Conservation (phyloP, 2,888 invertebrate genomes). For the Stenodema calcarata region DNA sequence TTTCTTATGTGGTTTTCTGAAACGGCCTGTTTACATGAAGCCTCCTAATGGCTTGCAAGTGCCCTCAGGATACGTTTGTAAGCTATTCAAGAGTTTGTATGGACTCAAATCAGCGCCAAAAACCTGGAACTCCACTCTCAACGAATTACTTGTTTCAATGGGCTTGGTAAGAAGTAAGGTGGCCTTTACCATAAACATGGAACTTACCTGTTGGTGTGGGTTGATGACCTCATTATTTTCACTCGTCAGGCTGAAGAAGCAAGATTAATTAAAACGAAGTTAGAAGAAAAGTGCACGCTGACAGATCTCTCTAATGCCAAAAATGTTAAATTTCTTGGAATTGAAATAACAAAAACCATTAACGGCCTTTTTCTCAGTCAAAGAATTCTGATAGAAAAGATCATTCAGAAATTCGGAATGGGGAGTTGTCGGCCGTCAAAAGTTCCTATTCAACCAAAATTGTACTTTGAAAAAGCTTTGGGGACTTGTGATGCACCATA, state of each 20-base stretch:
- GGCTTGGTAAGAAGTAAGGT: too few relatives aligned
- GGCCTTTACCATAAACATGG: too few relatives aligned
- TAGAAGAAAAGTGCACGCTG: not conserved
- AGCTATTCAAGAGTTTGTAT: too few relatives aligned
- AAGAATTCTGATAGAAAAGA: not conserved
- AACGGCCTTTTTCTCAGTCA: not conserved
- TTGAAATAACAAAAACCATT: not conserved
- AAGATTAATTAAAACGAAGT: not conserved
- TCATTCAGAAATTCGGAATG: not conserved
- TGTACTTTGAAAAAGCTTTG: not conserved
- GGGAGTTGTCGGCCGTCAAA: not conserved
- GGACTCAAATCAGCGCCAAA: too few relatives aligned
- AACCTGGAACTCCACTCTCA: too few relatives aligned
- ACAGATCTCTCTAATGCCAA: too few relatives aligned
- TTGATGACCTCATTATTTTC: too few relatives aligned
- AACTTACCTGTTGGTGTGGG: too few relatives aligned
- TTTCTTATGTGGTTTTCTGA: conserved; percentile 33
- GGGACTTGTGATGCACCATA: not conserved
- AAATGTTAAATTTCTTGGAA: not conserved
- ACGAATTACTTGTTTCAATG: too few relatives aligned
- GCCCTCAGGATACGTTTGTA: too few relatives aligned
- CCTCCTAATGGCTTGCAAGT: conserved; percentile 47
- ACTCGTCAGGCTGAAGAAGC: not conserved
- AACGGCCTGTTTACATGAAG: conserved; percentile 24
- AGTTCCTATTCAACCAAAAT: conserved; percentile 23